Evolutionary conservation across 2,888 invertebrate genomes (phyloP).

Genomic region (Lacanobia wlatinum): DNA sequence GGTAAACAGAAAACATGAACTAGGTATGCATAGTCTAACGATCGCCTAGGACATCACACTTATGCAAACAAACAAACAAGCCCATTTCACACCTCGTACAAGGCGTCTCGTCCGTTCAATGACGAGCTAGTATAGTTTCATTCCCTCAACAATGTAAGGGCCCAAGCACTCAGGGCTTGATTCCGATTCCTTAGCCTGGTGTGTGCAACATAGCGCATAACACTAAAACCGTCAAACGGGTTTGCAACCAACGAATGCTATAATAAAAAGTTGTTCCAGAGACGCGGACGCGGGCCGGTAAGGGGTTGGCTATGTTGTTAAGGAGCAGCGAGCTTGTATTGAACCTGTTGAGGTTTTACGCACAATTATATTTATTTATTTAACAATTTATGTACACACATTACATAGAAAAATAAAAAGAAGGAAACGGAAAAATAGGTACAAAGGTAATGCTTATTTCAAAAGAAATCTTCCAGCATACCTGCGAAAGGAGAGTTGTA

Average conservation of each 20-base stretch:
- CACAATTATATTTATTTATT: too few species aligned
- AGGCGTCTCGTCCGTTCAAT: slow-evolving; percentile 16
- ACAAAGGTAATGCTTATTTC: too few species aligned
- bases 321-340: slow-evolving; percentile 48
- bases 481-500: too few species aligned
- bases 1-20: neutral
- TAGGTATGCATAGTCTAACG: neutral
- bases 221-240: slow-evolving; percentile 85
- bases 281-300: slow-evolving; percentile 68
- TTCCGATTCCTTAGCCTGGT: slow-evolving; percentile 77
- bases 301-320: slow-evolving; percentile 42
- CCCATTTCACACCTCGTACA: slow-evolving; percentile 25
- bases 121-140: slow-evolving; percentile 18
- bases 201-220: slow-evolving; percentile 77
- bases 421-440: too few species aligned
- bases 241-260: slow-evolving; percentile 84
- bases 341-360: neutral
- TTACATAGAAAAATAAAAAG: too few species aligned
- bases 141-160: slow-evolving; percentile 48
- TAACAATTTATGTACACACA: too few species aligned
- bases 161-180: slow-evolving; percentile 48
- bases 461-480: too few species aligned
- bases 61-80: slow-evolving; percentile 5
- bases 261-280: slow-evolving; percentile 84
- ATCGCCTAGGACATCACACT: neutral